Base-by-base conservation (phyloP, 2,888 invertebrate species). In the Pheosia gnoma region DNA sequence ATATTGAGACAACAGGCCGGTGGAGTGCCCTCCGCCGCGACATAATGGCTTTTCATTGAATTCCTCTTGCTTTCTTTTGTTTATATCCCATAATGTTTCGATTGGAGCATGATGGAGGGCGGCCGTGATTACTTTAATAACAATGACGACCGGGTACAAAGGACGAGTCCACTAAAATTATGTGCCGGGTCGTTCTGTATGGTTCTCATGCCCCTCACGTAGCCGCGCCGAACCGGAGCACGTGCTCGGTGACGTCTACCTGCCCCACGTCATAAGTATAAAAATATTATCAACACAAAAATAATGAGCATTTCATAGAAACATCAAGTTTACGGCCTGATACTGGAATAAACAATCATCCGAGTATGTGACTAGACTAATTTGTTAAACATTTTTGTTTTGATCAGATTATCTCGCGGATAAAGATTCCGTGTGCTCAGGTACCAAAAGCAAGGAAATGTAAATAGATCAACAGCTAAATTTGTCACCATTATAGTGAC, bases 21-120 rank as follows among this genome's bases (percentile, higher is more conserved):
- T 83, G 83, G 85, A 91, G 92, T 82, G 87, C 89, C 77, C 92
- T 93, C 81, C 85, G 79, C 87, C 76, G 88, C 87, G 89, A 91
- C 93, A 92, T 92, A 93, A 93, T 93, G 88, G 93, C 89, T 88
- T 93, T 91, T 90, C 92, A 92, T 91, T 91, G 89, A 92, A 93
- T 93, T 90, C 90, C 87, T 87, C 85, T 90, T 88, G 88, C 83
- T 91, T 87, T 90, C 93, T 93, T 93, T 93, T 93, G 93, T 93
- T 93, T 93, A 91, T 91, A 90, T 89, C 90, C 92, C 88, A 91
- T 92, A 92, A 92, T 91, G 91, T 91, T 92, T 89, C 92, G 92
- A 92, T 93, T 90, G 91, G 88, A 83, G 85, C 83, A 87, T 84
- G 90, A 89, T 90, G 89, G 90, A 91, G 91, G 87, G 90, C 88